Evolutionary conservation across 2,113 vertebrate genomes (phyloP).

Genomic region (Nibea albiflora): DNA sequence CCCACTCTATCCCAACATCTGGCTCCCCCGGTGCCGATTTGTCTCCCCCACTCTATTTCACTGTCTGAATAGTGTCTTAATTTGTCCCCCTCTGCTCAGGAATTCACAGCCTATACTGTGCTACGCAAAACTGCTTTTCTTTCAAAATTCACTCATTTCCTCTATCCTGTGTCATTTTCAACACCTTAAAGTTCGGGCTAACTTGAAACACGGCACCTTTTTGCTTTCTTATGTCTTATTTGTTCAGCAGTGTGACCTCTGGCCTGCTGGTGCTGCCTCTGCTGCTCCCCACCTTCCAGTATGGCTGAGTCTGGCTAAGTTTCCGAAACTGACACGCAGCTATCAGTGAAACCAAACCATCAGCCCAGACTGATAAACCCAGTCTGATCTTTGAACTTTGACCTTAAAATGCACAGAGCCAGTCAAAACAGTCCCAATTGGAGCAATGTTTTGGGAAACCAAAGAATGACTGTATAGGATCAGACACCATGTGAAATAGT

Average conservation of each 20-base stretch:
- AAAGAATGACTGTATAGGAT: background rate
- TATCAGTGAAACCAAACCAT: conserved; percentile 72
- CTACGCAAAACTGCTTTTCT: conserved; percentile 4
- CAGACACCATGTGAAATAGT: background rate
- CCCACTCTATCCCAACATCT: conserved; percentile 30
- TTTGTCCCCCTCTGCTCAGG: conserved; percentile 13
- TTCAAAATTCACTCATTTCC: conserved; percentile 27
- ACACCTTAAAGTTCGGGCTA: conserved; percentile 8
- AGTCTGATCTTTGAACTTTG: conserved; percentile 69
- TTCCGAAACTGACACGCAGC: conserved; percentile 70
- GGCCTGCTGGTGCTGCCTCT: conserved; percentile 19
- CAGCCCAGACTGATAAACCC: conserved; percentile 72
- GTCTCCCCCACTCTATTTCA: conserved; percentile 19
- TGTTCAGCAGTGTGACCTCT: conserved; percentile 61
- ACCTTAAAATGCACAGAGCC: conserved; percentile 39
- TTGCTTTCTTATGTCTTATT: conserved; percentile 51
- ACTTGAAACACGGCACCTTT: conserved; percentile 16
- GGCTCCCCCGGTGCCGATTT: conserved; percentile 16
- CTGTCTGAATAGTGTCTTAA: conserved; percentile 22
- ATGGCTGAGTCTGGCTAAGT: conserved; percentile 70
- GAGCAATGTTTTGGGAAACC: background rate
- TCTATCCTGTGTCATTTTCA: conserved; percentile 10
- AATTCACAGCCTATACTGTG: background rate
- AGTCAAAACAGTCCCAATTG: conserved; percentile 65
- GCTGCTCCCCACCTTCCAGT: conserved; percentile 53